Conservation (phyloP, 2,797 vertebrate genomes). For the Neosilurus hyrtlii region DNA sequence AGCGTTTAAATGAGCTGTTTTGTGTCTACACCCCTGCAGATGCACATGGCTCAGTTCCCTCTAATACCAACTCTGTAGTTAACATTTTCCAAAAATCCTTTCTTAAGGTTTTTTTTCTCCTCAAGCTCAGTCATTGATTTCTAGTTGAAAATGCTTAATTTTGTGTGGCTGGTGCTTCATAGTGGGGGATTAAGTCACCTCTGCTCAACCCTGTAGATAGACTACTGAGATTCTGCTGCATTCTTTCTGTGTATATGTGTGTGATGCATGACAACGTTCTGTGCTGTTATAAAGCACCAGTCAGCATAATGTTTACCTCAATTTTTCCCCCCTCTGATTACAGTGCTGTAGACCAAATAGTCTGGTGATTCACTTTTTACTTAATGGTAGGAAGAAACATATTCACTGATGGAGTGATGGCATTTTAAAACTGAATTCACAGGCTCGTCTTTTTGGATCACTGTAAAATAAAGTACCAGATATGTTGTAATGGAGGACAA, state of each 20-base stretch:
- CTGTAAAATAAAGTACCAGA: background rate
- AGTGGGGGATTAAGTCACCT: constrained; percentile 23
- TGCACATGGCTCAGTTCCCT: background rate
- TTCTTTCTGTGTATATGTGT: background rate
- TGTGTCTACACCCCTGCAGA: background rate
- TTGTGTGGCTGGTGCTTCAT: constrained; percentile 23
- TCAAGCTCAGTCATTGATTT: background rate
- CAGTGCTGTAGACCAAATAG: background rate
- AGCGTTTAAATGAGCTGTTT: background rate
- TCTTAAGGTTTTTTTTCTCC: background rate
- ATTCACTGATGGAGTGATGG: constrained; percentile 19
- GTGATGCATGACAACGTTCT: constrained; percentile 25
- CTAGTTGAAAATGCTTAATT: constrained; percentile 15
- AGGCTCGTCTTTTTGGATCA: background rate
- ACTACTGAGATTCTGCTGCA: constrained; percentile 4
- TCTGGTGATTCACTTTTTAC: constrained; percentile 20
- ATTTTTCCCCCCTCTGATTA: background rate
- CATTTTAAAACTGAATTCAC: constrained; percentile 6
- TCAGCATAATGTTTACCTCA: background rate
- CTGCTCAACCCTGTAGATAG: constrained; percentile 27
- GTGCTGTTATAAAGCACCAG: constrained; percentile 20
- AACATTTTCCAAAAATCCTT: background rate
- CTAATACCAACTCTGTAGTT: background rate
- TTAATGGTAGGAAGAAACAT: background rate
- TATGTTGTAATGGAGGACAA: background rate